Evolutionary conservation across 1,140 invertebrate genomes (phyloP).

Genomic region (Tyrophagus putrescentiae): DNA sequence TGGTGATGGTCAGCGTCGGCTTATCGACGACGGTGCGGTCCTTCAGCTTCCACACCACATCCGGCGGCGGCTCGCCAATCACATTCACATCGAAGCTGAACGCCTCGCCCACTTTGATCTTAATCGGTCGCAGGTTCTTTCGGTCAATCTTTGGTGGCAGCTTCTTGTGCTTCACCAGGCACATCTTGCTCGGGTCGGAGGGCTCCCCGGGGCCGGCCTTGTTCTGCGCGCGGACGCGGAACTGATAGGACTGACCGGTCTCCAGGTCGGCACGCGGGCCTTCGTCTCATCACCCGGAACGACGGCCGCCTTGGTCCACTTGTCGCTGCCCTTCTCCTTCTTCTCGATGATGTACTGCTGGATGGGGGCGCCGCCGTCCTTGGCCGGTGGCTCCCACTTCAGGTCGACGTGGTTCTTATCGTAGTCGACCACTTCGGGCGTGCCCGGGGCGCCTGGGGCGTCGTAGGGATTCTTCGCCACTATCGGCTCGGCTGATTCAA

Average conservation of each 20-base stretch:
- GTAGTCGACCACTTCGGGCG: slow-evolving; percentile 64
- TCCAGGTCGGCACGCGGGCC: slow-evolving; percentile 72
- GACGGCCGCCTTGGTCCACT: slow-evolving; percentile 71
- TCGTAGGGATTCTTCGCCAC: slow-evolving; percentile 86
- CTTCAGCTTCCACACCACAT: slow-evolving; percentile 75
- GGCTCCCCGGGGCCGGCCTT: slow-evolving; percentile 52
- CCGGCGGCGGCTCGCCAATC: slow-evolving; percentile 88
- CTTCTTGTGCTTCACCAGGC: slow-evolving; percentile 68
- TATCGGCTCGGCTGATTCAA: slow-evolving; percentile 70
- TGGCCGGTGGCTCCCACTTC: slow-evolving; percentile 71
- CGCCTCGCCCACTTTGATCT: slow-evolving; percentile 56
- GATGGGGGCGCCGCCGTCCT: slow-evolving; percentile 87
- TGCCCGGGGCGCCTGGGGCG: slow-evolving; percentile 55
- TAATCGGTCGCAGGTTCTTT: slow-evolving; percentile 69
- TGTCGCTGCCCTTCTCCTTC: slow-evolving; percentile 64
- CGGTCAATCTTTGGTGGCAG: slow-evolving; percentile 90
- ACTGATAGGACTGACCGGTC: slow-evolving; percentile 90
- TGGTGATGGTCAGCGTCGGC: slow-evolving; percentile 38
- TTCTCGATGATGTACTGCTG: slow-evolving; percentile 63
- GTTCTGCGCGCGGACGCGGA: slow-evolving; percentile 69
- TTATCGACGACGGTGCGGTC: slow-evolving; percentile 48
- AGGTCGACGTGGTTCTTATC: slow-evolving; percentile 57
- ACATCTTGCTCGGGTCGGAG: slow-evolving; percentile 54
- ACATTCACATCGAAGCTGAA: slow-evolving; percentile 72
- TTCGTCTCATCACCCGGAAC: slow-evolving; percentile 50